Percentiles rank a stretch among this genome's conserved stretches.
Evolutionary conservation across 2,888 invertebrate species (phyloP).

Genomic region (Apodemia zela): DNA sequence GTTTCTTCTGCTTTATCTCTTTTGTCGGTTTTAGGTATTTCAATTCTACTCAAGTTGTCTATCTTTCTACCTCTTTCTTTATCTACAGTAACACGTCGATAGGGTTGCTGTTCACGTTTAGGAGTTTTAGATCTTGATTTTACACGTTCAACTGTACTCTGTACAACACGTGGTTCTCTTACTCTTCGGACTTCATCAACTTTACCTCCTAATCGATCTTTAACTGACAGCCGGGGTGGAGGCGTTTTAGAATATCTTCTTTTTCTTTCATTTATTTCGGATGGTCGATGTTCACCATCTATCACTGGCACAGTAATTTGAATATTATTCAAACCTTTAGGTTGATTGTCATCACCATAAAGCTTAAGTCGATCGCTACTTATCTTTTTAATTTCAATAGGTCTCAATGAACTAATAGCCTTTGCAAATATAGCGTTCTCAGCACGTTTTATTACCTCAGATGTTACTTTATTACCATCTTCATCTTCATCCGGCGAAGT

Average conservation of each 20-base stretch:
- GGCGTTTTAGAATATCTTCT: conserved; percentile 71
- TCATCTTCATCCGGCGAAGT: conserved; percentile 72
- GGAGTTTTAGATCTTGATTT: conserved; percentile 78
- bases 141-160: conserved; percentile 77
- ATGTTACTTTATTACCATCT: conserved; percentile 86
- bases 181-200: conserved; percentile 81
- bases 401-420: conserved; percentile 89
- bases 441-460: conserved; percentile 93
- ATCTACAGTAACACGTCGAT: conserved; percentile 76
- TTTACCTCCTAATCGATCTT: conserved; percentile 89
- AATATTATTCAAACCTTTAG: conserved; percentile 69
- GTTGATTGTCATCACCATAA: conserved; percentile 74
- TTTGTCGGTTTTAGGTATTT: conserved; percentile 50
- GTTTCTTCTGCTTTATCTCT: conserved; percentile 47
- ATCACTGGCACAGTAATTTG: conserved; percentile 78
- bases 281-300: conserved; percentile 64
- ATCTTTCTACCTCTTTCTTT: conserved; percentile 61
- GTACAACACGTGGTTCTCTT: conserved; percentile 76
- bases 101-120: conserved; percentile 59
- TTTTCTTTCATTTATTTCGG: conserved; percentile 71
- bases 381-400: conserved; percentile 88
- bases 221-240: conserved; percentile 85
- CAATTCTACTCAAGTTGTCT: conserved; percentile 46
- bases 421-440: conserved; percentile 96
- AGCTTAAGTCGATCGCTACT: conserved; percentile 84